Base-by-base conservation (phyloP, 2,888 invertebrate species). In the Sesia bembeciformis region DNA sequence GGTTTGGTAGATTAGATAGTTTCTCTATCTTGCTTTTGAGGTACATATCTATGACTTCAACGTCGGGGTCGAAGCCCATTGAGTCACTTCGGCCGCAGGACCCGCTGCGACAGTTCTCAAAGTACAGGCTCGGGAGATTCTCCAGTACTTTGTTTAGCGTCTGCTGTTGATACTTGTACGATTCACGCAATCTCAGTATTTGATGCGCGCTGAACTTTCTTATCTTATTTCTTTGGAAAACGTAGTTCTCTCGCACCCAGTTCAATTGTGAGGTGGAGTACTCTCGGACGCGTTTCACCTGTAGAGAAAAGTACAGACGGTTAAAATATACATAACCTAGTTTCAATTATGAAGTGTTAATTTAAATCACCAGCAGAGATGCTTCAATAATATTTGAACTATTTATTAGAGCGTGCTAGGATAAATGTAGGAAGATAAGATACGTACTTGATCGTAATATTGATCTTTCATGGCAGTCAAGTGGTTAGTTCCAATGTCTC, bases 91-190 rank as follows among this genome's bases (percentile, higher is more conserved):
- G 90, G 4, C 93, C 94, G 81, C 94, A 95, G 8, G 93, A 94
- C 3, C 95, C 95, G 63, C 95, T 95, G 43, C 97, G 94, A 75
- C 98, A 98, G 84, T 97, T 97, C 79, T 98, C 98, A 75, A 98
- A 94, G 84, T 97, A 97, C 54, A 96, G 90, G 70, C 94, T 96
- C 49, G 97, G 97, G 67, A 98, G 90, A 79, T 97, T 97, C 81
- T 98, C 98, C 56, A 98, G 85, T 4, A 98, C 95, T 79, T 98
- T 98, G 87, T 97, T 96, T 53, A 98, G 88, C 6, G 97, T 96
- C 82, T 97, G 97, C 79, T 98, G 98, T 81, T 98, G 98, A 75
- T 97, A 96, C 82, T 98, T 98, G 91, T 97, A 98, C 5, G 97
- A 96, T 79, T 98, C 97, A 40, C 97, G 93, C 51, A 98, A 86